phyloP scores from a whole-genome alignment of 2,797 vertebrate genomes.

The Pangasius krempfi region DNA sequence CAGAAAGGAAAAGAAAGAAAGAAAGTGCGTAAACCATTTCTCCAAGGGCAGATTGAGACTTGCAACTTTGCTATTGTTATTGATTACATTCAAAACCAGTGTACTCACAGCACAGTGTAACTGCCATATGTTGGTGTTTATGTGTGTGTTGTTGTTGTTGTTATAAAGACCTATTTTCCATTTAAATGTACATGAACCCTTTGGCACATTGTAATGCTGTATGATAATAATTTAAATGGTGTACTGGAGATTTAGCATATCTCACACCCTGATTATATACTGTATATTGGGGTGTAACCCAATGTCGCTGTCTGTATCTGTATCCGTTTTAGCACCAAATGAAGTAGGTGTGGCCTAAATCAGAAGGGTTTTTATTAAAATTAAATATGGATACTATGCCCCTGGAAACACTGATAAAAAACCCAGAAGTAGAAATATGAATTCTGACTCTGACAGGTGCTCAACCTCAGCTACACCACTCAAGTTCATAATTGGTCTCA shows the following conservation, averaged over 20 bases:
- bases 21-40: neutral
- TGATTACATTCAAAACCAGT: conserved; percentile 3
- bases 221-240: neutral
- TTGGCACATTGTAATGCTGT: neutral
- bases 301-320: neutral
- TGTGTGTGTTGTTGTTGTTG: neutral
- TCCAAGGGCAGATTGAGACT: conserved; percentile 17
- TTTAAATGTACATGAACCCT: neutral
- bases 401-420: neutral
- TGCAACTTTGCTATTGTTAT: conserved; percentile 9
- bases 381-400: neutral
- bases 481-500: neutral
- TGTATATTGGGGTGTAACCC: neutral
- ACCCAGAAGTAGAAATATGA: neutral
- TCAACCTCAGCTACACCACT: neutral
- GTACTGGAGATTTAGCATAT: neutral
- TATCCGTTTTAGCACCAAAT: neutral
- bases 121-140: neutral
- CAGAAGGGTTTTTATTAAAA: neutral
- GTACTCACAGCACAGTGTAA: neutral
- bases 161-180: neutral
- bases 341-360: neutral
- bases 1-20: neutral
- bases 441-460: neutral
- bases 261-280: neutral